Percentiles rank a stretch among this genome's conserved stretches.
Evolutionary conservation across 2,113 vertebrate genomes (phyloP).

Genomic region (Nannobrachium achirus): DNA sequence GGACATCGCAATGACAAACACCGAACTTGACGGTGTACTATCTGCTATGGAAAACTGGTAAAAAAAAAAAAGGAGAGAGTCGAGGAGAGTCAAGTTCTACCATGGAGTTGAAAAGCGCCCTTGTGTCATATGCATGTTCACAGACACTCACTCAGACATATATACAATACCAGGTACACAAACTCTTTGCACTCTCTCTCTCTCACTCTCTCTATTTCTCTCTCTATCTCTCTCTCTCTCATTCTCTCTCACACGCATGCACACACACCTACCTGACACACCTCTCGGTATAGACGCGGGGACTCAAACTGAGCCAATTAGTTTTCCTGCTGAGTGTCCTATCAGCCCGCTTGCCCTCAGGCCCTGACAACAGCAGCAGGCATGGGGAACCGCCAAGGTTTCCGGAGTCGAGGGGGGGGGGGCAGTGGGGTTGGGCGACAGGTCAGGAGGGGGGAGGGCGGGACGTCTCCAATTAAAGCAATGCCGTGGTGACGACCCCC

Average conservation of each 20-base stretch:
- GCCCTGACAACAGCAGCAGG: constrained; percentile 81
- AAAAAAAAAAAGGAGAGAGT: no score
- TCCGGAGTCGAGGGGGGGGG: constrained; percentile 42
- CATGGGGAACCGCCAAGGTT: constrained; percentile 46
- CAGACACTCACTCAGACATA: background rate
- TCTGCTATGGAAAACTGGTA: no score
- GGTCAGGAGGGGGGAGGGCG: constrained; percentile 31
- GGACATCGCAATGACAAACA: no score
- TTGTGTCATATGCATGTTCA: background rate
- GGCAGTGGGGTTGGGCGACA: constrained; percentile 69
- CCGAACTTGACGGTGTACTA: no score
- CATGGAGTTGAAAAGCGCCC: background rate
- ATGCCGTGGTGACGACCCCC: constrained; percentile 65
- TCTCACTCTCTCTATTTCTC: no score
- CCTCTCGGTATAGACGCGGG: constrained; percentile 77
- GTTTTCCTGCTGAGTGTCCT: constrained; percentile 80
- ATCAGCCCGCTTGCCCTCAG: constrained; percentile 83
- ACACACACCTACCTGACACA: constrained; percentile 50
- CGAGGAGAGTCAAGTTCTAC: no score
- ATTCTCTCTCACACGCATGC: background rate
- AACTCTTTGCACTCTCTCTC: constrained; percentile 21
- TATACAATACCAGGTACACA: constrained; percentile 9
- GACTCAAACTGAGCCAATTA: constrained; percentile 86
- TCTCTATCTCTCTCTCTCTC: no score
- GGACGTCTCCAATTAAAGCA: constrained; percentile 77